phyloP scores from a whole-genome alignment of 2,113 vertebrate species.

The Epinephelus fuscoguttatus region DNA sequence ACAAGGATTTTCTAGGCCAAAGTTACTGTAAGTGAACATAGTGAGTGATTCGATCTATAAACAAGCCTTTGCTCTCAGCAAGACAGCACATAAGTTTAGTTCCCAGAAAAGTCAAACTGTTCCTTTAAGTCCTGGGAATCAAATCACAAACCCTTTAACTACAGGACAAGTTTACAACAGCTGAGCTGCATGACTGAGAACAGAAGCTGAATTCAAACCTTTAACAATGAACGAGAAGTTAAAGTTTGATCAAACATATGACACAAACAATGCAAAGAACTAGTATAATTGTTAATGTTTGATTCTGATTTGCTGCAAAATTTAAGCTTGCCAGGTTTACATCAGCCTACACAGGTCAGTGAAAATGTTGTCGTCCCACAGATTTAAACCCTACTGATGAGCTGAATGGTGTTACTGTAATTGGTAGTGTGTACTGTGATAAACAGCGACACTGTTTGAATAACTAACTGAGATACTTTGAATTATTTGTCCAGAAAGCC shows the following conservation, averaged over 20 bases:
- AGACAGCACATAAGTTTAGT: too few relatives aligned
- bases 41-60: too few relatives aligned
- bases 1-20: too few relatives aligned
- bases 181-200: neutral
- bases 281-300: too few relatives aligned
- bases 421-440: neutral
- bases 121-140: neutral
- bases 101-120: too few relatives aligned
- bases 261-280: neutral
- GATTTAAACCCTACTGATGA: neutral
- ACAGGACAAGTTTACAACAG: neutral
- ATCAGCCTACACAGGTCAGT: neutral
- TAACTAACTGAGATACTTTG: neutral
- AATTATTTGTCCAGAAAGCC: neutral
- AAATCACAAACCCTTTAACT: neutral
- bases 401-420: neutral
- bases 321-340: neutral
- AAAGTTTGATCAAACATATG: neutral
- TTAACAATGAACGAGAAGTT: neutral
- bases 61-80: too few relatives aligned
- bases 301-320: neutral
- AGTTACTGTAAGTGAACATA: too few relatives aligned
- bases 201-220: neutral
- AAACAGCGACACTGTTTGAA: neutral
- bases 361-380: neutral